Conservation (phyloP, 1,140 invertebrate species). For the Anthonomus grandis region DNA sequence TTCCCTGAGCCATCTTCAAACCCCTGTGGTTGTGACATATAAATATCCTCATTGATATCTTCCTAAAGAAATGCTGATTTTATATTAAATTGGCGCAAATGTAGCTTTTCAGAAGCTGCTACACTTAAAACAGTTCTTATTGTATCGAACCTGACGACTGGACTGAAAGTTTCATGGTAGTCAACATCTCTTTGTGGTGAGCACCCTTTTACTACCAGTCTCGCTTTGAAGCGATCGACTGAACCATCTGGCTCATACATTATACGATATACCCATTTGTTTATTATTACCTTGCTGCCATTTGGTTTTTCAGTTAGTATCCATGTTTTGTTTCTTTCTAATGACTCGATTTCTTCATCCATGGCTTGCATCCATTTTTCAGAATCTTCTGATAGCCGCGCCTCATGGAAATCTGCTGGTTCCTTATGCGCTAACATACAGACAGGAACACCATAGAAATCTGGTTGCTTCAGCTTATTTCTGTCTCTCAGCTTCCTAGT, state of each 20-base stretch:
- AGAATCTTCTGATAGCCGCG: slow-evolving; percentile 32
- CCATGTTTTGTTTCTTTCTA: no score
- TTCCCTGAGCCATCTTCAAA: no score
- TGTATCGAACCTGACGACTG: slow-evolving; percentile 44
- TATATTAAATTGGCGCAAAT: no score
- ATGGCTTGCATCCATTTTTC: slow-evolving; percentile 42
- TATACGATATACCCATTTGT: no score
- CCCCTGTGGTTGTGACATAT: no score
- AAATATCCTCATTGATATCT: slow-evolving; percentile 46
- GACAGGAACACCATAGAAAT: no score
- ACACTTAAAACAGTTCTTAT: slow-evolving; percentile 48
- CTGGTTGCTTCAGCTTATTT: not conserved
- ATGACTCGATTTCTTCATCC: slow-evolving; percentile 30
- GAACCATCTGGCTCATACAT: slow-evolving; percentile 22
- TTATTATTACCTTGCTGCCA: slow-evolving; percentile 35
- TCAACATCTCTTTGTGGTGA: slow-evolving; percentile 43
- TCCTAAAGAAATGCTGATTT: slow-evolving; percentile 51
- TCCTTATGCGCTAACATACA: no score
- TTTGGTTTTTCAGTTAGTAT: no score
- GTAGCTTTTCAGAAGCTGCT: slow-evolving; percentile 28
- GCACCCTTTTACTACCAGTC: slow-evolving; percentile 46
- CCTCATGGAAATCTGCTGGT: slow-evolving; percentile 39
- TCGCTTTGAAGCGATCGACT: slow-evolving; percentile 30
- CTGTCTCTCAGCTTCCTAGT: slow-evolving; percentile 1
- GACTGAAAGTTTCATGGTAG: slow-evolving; percentile 49